phyloP scores from a whole-genome alignment of 2,113 vertebrate genomes.

The Mus spicilegus region DNA sequence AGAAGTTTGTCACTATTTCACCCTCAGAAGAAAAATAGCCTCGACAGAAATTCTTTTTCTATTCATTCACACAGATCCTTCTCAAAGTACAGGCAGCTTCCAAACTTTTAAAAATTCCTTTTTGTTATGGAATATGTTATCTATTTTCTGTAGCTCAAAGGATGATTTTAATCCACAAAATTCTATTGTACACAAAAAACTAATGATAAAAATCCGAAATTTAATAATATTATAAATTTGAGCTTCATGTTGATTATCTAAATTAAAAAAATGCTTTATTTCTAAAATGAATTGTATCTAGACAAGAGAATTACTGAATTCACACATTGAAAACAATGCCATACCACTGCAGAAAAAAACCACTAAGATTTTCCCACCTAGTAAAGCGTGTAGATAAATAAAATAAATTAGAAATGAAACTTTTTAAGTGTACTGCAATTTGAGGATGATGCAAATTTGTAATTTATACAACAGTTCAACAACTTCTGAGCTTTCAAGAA shows the following conservation, averaged over 20 bases:
- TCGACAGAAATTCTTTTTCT: neutral
- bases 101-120: neutral
- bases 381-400: constrained; percentile 53
- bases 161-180: neutral
- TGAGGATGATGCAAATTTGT: constrained; percentile 44
- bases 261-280: constrained; percentile 20
- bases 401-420: constrained; percentile 63
- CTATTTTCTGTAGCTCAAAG: constrained; percentile 1
- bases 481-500: neutral
- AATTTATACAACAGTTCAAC: constrained; percentile 43
- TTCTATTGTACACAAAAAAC: neutral
- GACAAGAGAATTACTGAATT: neutral
- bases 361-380: constrained; percentile 48
- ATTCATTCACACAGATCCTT: constrained; percentile 7
- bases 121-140: neutral
- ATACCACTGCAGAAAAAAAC: constrained; percentile 27
- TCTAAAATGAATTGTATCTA: neutral
- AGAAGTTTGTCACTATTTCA: constrained; percentile 22
- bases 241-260: neutral
- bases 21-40: constrained; percentile 41
- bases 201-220: constrained; percentile 17
- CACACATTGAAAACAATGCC: constrained; percentile 49
- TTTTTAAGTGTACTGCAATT: constrained; percentile 63
- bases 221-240: constrained; percentile 33
- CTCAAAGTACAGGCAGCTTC: neutral